These are phyloP conservation scores for Psilanteris sp. DNA, from an alignment of 1,140 invertebrate species.

Conservation along the genomic window DNA sequence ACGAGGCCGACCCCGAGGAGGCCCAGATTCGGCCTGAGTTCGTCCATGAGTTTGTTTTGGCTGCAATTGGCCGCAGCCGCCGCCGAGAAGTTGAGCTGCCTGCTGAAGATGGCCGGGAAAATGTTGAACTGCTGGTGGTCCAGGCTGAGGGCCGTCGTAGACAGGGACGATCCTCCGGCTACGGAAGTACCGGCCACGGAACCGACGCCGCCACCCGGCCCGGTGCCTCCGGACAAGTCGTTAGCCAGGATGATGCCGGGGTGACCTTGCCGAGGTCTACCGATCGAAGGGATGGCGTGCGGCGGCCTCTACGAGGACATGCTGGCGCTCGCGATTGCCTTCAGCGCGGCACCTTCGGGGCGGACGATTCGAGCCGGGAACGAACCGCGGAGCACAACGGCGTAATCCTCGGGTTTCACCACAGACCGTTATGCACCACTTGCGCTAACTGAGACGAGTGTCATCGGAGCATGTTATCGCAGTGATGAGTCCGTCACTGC, in stretches of 20 bases:
- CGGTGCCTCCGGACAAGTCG: conserved; percentile 79
- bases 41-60: conserved; percentile 90
- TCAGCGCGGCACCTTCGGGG: no score
- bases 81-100: conserved; percentile 89
- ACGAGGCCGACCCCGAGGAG: conserved; percentile 88
- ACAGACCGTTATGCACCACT: no score
- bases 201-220: conserved; percentile 74
- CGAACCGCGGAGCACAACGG: no score
- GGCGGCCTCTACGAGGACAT: conserved; percentile 55
- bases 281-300: conserved; percentile 4
- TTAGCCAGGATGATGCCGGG: conserved; percentile 80
- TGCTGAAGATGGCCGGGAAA: conserved; percentile 92
- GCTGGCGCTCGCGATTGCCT: no score
- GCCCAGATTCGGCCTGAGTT: conserved; percentile 89
- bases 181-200: conserved; percentile 74
- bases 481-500: no score
- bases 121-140: conserved; percentile 92
- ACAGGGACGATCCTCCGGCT: conserved; percentile 68
- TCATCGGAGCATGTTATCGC: no score
- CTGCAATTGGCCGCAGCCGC: conserved; percentile 82
- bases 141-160: conserved; percentile 80
- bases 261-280: conserved; percentile 72
- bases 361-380: no score
- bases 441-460: no score
- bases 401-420: no score